These are phyloP conservation scores for Falco berigora DNA, from an alignment of 2,797 vertebrate species.

Conservation along the genomic window DNA sequence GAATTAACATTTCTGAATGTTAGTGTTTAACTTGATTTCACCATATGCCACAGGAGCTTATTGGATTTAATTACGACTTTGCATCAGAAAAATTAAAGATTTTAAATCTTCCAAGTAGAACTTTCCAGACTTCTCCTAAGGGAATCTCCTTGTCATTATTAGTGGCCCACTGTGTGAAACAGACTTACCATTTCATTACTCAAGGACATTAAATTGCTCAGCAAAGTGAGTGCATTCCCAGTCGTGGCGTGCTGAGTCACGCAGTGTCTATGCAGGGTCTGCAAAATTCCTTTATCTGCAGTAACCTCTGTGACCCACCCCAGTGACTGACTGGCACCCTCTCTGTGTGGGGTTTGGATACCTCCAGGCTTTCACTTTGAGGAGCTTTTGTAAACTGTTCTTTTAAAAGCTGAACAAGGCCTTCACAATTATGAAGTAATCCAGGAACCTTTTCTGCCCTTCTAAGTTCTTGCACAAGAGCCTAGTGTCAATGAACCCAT, in stretches of 20 bases:
- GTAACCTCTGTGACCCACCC: constrained; percentile 70
- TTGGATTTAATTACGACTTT: constrained; percentile 52
- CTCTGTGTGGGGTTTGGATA: constrained; percentile 46
- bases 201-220: constrained; percentile 44
- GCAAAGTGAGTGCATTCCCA: constrained; percentile 2
- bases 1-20: background rate
- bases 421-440: constrained; percentile 32
- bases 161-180: constrained; percentile 38
- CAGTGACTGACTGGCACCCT: constrained; percentile 58
- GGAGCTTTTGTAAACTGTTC: constrained; percentile 61
- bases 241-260: constrained; percentile 43
- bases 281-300: constrained; percentile 68
- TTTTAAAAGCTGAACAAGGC: constrained; percentile 66
- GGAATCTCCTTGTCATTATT: constrained; percentile 6
- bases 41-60: background rate
- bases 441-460: constrained; percentile 6
- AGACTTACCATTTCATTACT: constrained; percentile 60
- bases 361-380: constrained; percentile 56
- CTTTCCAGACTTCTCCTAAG: background rate
- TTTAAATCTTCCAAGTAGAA: constrained; percentile 31
- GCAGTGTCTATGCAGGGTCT: constrained; percentile 52
- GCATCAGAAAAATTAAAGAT: constrained; percentile 50
- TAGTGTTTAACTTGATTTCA: constrained; percentile 42
- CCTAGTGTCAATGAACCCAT: background rate
- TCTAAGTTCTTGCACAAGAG: constrained; percentile 30